Evolutionary conservation across 2,797 vertebrate species (phyloP).

Genomic region (Pantherophis vulpinus): DNA sequence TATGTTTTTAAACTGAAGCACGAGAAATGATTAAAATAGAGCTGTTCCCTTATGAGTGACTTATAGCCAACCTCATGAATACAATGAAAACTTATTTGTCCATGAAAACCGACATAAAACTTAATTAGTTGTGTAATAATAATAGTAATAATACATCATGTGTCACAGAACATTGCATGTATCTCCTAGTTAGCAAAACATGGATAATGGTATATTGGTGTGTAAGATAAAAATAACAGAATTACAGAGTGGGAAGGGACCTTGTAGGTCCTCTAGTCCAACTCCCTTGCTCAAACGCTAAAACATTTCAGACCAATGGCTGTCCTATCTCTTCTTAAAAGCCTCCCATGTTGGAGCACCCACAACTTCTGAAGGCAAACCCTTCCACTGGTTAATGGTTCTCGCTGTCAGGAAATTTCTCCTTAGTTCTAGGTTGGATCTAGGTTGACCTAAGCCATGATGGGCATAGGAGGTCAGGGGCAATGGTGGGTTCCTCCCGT

Average conservation of each 20-base stretch:
- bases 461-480: neutral
- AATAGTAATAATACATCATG: neutral
- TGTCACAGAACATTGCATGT: neutral
- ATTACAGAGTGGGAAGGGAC: neutral
- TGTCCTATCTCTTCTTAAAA: neutral
- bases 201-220: neutral
- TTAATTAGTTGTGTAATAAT: neutral
- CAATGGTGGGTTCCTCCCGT: too few species aligned
- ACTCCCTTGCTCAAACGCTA: neutral
- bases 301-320: neutral
- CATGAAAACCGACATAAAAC: neutral
- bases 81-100: neutral
- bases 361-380: neutral
- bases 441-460: neutral
- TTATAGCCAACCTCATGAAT: neutral
- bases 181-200: neutral
- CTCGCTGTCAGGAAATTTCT: neutral
- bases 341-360: neutral
- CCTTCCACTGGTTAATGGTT: neutral
- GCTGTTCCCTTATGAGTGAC: neutral
- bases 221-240: neutral
- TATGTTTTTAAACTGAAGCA: neutral
- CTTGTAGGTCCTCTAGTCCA: neutral
- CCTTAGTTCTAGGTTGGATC: neutral
- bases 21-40: neutral